Evolutionary conservation across 2,797 vertebrate genomes (phyloP).

Genomic region (Antennarius maculatus): DNA sequence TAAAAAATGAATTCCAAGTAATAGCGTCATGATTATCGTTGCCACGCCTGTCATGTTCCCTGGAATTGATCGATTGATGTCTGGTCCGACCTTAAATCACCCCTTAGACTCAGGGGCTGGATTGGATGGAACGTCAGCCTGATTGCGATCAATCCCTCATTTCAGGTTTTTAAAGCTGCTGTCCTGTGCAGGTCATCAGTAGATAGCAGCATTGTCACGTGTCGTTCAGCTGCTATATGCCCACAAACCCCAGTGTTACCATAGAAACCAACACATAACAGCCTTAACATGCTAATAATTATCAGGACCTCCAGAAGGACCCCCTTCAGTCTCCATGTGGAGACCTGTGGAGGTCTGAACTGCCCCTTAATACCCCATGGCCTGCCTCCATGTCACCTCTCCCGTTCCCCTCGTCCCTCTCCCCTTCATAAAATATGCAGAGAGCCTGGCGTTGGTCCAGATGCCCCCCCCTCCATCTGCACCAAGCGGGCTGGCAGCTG

Average conservation of each 20-base stretch:
- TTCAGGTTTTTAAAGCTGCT: slow-evolving; percentile 22
- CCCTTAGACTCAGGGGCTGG: slow-evolving; percentile 8
- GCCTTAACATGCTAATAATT: background rate
- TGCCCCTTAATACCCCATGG: background rate
- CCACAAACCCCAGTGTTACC: background rate
- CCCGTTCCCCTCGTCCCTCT: background rate
- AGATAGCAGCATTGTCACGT: slow-evolving; percentile 2
- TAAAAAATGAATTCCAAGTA: background rate
- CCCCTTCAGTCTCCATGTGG: too few relatives aligned
- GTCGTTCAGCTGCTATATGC: too few relatives aligned
- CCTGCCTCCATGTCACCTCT: background rate
- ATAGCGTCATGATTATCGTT: background rate
- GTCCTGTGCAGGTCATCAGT: slow-evolving; percentile 34
- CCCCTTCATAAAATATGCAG: slow-evolving; percentile 68
- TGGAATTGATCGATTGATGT: slow-evolving; percentile 16
- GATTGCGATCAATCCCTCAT: slow-evolving; percentile 43
- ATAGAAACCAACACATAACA: background rate
- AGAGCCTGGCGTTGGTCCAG: slow-evolving; percentile 42
- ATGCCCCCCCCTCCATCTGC: slow-evolving; percentile 18
- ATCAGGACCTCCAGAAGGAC: too few relatives aligned
- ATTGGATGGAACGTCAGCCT: slow-evolving; percentile 24
- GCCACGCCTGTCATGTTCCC: background rate
- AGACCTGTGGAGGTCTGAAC: background rate
- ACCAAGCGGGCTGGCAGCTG: slow-evolving; percentile 54
- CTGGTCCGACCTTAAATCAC: slow-evolving; percentile 5